Percentiles rank a stretch among this genome's conserved stretches.
Evolutionary conservation across 2,888 invertebrate genomes (phyloP).

Genomic region (Epinotia bilunana): DNA sequence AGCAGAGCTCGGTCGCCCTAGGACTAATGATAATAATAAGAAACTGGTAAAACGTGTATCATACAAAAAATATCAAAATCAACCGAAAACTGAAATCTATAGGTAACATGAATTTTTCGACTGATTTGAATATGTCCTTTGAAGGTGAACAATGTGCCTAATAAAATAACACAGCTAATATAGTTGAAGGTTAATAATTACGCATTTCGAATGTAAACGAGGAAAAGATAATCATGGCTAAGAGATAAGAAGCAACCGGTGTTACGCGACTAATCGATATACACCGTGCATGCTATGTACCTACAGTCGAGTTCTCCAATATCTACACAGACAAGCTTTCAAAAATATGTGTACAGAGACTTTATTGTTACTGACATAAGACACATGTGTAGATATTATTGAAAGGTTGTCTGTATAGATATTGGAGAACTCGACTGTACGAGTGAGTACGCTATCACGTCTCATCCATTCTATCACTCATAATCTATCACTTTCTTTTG

Average conservation of each 20-base stretch:
- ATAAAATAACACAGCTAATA: neutral
- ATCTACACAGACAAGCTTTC: too few relatives aligned
- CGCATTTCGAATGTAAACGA: neutral
- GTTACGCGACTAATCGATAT: conserved; percentile 13
- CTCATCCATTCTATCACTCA: neutral
- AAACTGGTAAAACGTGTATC: too few relatives aligned
- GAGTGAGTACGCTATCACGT: neutral
- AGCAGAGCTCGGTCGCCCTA: too few relatives aligned
- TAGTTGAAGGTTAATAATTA: conserved; percentile 15
- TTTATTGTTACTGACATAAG: too few relatives aligned
- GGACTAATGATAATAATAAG: neutral
- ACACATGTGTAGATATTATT: too few relatives aligned
- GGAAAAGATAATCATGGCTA: conserved; percentile 10
- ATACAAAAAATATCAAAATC: neutral
- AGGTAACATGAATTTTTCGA: neutral
- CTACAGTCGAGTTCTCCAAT: too few relatives aligned
- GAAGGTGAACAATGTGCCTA: too few relatives aligned
- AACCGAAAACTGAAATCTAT: neutral
- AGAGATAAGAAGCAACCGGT: conserved; percentile 5
- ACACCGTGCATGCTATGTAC: neutral
- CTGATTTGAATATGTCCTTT: too few relatives aligned
- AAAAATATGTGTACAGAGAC: too few relatives aligned
- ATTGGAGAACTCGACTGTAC: too few relatives aligned
- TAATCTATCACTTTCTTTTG: neutral
- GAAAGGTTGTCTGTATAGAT: too few relatives aligned